A percentile compares a stretch with the other conserved stretches of the same genome.
These are phyloP conservation scores for Ornithorhynchus anatinus DNA, from an alignment of 2,113 vertebrate genomes.

Conservation along the genomic window DNA sequence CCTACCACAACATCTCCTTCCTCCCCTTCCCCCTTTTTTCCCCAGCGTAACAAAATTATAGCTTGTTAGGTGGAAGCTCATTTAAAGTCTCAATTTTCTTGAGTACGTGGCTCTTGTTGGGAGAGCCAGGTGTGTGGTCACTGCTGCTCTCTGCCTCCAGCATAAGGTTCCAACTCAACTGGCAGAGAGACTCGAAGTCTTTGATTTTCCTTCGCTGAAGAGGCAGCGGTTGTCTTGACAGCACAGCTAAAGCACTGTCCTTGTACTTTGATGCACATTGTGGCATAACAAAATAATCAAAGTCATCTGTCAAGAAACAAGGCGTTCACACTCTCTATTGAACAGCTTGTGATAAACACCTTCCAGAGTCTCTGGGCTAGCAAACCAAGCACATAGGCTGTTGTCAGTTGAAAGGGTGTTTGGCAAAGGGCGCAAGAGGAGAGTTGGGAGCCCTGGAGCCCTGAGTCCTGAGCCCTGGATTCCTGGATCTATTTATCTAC, in stretches of 20 bases:
- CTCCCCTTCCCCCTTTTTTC: slow-evolving; percentile 43
- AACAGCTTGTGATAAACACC: slow-evolving; percentile 53
- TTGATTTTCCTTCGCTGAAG: slow-evolving; percentile 80
- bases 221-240: slow-evolving; percentile 81
- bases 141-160: slow-evolving; percentile 65
- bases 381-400: slow-evolving; percentile 13
- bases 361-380: slow-evolving; percentile 22
- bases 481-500: no score
- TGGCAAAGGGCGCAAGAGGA: slow-evolving; percentile 8
- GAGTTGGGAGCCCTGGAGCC: no score
- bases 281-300: slow-evolving; percentile 69
- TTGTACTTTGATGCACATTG: slow-evolving; percentile 70
- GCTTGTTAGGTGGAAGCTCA: slow-evolving; percentile 81
- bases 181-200: slow-evolving; percentile 85
- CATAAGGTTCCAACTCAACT: slow-evolving; percentile 73
- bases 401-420: slow-evolving; percentile 7
- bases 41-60: slow-evolving; percentile 90
- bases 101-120: slow-evolving; percentile 73
- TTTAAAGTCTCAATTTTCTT: slow-evolving; percentile 96
- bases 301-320: slow-evolving; percentile 63
- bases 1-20: no score
- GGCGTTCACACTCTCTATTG: slow-evolving; percentile 61
- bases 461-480: no score
- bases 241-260: slow-evolving; percentile 72
- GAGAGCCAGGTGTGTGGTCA: slow-evolving; percentile 83